Conservation (phyloP, 2,113 vertebrate genomes). For the Passer montanus region DNA sequence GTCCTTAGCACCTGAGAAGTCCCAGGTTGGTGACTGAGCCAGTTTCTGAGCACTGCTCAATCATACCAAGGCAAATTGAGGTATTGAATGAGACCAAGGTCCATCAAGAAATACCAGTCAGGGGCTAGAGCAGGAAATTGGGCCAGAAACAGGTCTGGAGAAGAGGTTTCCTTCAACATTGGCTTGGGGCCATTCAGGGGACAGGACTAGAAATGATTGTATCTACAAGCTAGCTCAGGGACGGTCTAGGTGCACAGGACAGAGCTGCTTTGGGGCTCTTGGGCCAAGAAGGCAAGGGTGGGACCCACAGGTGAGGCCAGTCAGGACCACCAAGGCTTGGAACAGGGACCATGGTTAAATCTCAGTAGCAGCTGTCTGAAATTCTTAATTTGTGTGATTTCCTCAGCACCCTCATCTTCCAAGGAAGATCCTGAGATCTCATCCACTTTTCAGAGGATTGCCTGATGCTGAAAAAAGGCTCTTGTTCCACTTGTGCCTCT, state of each 20-base stretch:
- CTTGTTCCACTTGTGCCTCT: neutral
- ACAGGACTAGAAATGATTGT: neutral
- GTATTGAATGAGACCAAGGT: neutral
- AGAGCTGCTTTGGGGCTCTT: neutral
- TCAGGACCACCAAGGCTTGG: neutral
- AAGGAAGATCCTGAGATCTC: neutral
- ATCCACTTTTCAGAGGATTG: neutral
- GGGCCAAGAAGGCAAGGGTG: neutral
- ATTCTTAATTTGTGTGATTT: neutral
- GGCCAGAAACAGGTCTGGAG: neutral
- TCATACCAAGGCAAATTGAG: neutral
- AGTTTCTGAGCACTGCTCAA: neutral
- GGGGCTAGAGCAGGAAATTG: neutral
- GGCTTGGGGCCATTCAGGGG: neutral
- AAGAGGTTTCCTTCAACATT: neutral
- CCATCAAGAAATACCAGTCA: neutral
- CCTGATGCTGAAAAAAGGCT: neutral
- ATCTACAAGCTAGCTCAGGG: neutral
- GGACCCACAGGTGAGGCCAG: neutral
- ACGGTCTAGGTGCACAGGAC: neutral
- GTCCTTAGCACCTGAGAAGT: neutral
- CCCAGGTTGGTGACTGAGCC: rapidly evolving
- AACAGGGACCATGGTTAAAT: neutral
- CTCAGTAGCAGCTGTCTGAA: neutral
- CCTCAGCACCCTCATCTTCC: neutral